These are phyloP conservation scores for Hyaena hyaena DNA, from an alignment of 2,113 vertebrate species.

Conservation along the genomic window DNA sequence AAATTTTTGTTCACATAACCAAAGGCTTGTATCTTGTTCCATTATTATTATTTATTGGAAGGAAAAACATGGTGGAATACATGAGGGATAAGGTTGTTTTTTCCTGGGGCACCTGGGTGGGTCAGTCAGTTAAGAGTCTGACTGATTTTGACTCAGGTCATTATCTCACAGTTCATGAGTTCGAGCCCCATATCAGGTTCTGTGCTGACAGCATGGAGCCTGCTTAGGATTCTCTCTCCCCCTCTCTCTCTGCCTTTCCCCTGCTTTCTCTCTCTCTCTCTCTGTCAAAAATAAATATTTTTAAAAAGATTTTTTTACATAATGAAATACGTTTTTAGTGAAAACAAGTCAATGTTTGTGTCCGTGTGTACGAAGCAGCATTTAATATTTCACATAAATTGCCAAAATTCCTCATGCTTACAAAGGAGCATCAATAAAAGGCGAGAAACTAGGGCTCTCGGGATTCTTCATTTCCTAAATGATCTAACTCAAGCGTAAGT, in stretches of 20 bases:
- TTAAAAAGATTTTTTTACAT: not conserved
- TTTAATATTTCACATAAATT: not conserved
- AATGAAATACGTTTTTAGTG: not conserved
- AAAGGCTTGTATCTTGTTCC: not conserved
- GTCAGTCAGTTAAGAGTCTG: too few relatives aligned
- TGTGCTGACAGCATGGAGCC: too few relatives aligned
- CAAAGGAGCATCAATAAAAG: constrained; percentile 3
- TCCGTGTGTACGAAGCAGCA: not conserved
- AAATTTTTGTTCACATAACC: not conserved
- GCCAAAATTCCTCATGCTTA: not conserved
- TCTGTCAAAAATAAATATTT: too few relatives aligned
- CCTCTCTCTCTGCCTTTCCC: too few relatives aligned
- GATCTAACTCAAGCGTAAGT: not conserved
- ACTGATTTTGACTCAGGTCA: too few relatives aligned
- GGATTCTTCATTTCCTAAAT: not conserved
- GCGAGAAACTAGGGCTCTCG: not conserved
- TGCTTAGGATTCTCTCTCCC: too few relatives aligned
- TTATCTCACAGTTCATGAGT: too few relatives aligned
- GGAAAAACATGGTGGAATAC: not conserved
- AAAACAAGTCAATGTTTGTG: not conserved
- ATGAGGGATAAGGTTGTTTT: not conserved
- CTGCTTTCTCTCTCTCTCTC: too few relatives aligned
- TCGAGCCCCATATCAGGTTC: too few relatives aligned
- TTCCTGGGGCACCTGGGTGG: too few relatives aligned
- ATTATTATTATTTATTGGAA: not conserved